Percentiles rank a stretch among this genome's conserved stretches.
These are phyloP conservation scores for Spongia lamella DNA, from an alignment of 37 sponge, comb jelly and placozoan genomes.

Conservation along the genomic window DNA sequence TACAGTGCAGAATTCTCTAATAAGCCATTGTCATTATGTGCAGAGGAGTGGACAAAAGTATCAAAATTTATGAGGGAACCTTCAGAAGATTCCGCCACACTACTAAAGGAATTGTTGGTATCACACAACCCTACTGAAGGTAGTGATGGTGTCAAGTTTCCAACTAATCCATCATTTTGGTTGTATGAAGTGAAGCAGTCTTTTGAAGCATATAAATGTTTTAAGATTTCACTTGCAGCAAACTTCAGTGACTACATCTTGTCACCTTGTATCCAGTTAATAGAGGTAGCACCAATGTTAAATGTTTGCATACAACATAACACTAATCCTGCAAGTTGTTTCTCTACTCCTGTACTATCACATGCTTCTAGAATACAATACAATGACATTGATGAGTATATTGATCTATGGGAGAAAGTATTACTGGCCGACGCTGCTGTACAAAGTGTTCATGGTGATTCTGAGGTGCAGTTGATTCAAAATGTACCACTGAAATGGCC, in stretches of 20 bases:
- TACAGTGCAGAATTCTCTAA: no score
- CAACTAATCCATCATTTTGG: no score
- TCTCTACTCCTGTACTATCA: conserved; percentile 34
- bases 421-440: conserved; percentile 70
- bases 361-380: conserved; percentile 50
- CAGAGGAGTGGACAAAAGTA: conserved; percentile 11
- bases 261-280: conserved; percentile 45
- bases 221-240: neutral
- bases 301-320: conserved; percentile 67
- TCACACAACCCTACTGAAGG: no score
- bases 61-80: conserved; percentile 30
- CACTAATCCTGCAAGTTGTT: conserved; percentile 57
- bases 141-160: no score
- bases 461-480: conserved; percentile 25
- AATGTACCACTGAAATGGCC: conserved; percentile 69
- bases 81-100: conserved; percentile 4
- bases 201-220: no score
- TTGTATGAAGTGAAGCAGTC: no score
- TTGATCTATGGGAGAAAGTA: conserved; percentile 52
- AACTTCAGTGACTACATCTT: conserved; percentile 24
- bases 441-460: conserved; percentile 28
- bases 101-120: neutral
- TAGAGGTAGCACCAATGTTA: conserved; percentile 41
- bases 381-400: conserved; percentile 34
- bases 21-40: no score